phyloP scores from a whole-genome alignment of 2,797 vertebrate genomes.

The Decapterus maruadsi region DNA sequence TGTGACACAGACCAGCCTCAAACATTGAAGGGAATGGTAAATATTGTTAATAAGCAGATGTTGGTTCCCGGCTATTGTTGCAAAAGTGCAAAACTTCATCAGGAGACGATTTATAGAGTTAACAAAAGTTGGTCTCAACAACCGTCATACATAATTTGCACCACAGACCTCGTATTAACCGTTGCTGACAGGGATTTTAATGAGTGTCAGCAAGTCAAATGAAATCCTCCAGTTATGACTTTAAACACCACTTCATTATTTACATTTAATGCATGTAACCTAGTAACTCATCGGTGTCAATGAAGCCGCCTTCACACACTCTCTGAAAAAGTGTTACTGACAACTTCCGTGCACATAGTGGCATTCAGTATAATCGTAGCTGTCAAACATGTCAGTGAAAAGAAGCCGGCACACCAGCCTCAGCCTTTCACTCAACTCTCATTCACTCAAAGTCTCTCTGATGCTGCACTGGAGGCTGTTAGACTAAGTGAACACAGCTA shows the following conservation, averaged over 20 bases:
- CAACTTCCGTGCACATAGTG: not conserved
- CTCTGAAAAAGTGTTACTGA: not conserved
- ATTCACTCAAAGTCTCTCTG: not conserved
- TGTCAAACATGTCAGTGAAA: slow-evolving; percentile 1
- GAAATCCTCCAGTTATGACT: not conserved
- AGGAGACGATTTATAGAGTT: not conserved
- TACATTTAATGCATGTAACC: not conserved
- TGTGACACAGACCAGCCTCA: not conserved
- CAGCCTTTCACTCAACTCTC: not conserved
- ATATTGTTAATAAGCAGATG: not conserved
- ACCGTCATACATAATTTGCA: not conserved
- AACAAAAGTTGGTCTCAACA: not conserved
- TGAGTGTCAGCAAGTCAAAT: not conserved
- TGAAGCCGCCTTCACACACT: not conserved
- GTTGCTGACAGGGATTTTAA: not conserved
- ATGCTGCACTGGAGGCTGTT: not conserved
- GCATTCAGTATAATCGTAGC: not conserved
- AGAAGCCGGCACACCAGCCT: not conserved
- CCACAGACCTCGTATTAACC: too few relatives aligned
- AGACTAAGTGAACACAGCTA: not conserved
- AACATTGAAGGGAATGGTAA: not conserved
- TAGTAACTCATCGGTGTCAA: not conserved
- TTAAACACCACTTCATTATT: not conserved
- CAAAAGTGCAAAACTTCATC: not conserved
- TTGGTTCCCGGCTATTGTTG: not conserved